phyloP scores from a whole-genome alignment of 2,113 vertebrate genomes.

The Podocnemis expansa region DNA sequence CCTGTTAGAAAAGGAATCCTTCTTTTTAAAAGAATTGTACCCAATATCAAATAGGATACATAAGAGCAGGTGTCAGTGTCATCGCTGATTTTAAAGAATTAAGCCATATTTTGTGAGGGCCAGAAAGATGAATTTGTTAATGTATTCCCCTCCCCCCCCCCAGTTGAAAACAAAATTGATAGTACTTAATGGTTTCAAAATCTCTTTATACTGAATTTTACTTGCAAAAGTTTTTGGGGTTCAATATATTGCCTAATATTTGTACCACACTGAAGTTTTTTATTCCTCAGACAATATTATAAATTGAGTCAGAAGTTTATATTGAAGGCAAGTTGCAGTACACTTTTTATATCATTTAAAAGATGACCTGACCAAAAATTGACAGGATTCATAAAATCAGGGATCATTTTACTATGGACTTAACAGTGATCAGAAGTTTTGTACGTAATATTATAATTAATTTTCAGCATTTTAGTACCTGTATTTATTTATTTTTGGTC shows the following conservation, averaged over 20 bases:
- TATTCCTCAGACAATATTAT: constrained; percentile 78
- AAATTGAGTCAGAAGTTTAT: constrained; percentile 79
- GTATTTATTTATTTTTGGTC: constrained; percentile 85
- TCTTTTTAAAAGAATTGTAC: constrained; percentile 60
- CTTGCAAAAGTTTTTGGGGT: constrained; percentile 70
- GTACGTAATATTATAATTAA: constrained; percentile 85
- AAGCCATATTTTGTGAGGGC: constrained; percentile 84
- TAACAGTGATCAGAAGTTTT: constrained; percentile 86
- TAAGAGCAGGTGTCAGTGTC: constrained; percentile 79
- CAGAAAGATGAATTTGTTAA: constrained; percentile 74
- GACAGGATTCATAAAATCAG: constrained; percentile 86
- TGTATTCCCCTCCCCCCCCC: constrained; percentile 33
- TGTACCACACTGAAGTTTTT: constrained; percentile 77
- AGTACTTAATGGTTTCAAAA: constrained; percentile 60
- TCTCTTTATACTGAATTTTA: constrained; percentile 79
- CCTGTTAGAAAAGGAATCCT: constrained; percentile 75
- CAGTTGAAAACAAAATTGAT: constrained; percentile 66
- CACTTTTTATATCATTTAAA: constrained; percentile 83
- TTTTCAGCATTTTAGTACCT: constrained; percentile 86
- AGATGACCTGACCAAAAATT: constrained; percentile 85
- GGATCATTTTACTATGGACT: constrained; percentile 88
- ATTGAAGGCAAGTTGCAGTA: constrained; percentile 77
- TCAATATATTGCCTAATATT: constrained; percentile 72
- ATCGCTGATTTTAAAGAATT: constrained; percentile 80
- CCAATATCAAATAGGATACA: constrained; percentile 61